Evolutionary conservation across 2,888 invertebrate genomes (phyloP).

Genomic region (Athalia circularis): DNA sequence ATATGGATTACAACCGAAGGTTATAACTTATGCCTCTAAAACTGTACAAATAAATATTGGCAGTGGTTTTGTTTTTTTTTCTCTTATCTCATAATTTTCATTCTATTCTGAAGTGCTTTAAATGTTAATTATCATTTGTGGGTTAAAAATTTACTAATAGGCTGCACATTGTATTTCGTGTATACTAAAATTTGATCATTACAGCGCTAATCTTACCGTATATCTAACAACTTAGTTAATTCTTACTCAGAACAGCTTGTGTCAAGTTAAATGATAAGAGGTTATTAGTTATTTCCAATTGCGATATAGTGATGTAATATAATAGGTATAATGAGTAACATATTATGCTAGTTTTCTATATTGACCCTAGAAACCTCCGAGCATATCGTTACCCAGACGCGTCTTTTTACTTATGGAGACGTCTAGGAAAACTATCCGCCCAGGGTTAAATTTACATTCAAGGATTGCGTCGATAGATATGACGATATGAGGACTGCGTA

Average conservation of each 20-base stretch:
- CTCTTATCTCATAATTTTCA: slow-evolving; percentile 8
- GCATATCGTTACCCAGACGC: not conserved
- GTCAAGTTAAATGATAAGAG: not conserved
- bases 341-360: slow-evolving; percentile 9
- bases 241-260: not conserved
- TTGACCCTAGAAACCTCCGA: not conserved
- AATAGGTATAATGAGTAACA: slow-evolving; percentile 26
- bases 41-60: slow-evolving; percentile 38
- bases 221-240: slow-evolving; percentile 5
- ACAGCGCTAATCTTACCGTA: not conserved
- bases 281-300: not conserved
- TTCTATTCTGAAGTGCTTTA: slow-evolving; percentile 2
- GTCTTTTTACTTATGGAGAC: too few species aligned
- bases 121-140: not conserved
- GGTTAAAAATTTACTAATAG: slow-evolving; percentile 1
- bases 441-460: slow-evolving; percentile 24
- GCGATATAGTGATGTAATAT: slow-evolving; percentile 6
- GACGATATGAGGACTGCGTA: slow-evolving; percentile 24
- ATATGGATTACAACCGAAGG: not conserved
- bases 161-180: slow-evolving; percentile 11
- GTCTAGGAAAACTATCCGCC: too few species aligned
- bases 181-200: not conserved
- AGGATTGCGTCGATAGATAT: slow-evolving; percentile 14
- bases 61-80: slow-evolving; percentile 17
- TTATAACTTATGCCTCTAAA: slow-evolving; percentile 17